A percentile compares a stretch with the other conserved stretches of the same genome.
These are phyloP conservation scores for Oceanodroma tethys DNA, from an alignment of 2,113 vertebrate genomes.

Conservation along the genomic window DNA sequence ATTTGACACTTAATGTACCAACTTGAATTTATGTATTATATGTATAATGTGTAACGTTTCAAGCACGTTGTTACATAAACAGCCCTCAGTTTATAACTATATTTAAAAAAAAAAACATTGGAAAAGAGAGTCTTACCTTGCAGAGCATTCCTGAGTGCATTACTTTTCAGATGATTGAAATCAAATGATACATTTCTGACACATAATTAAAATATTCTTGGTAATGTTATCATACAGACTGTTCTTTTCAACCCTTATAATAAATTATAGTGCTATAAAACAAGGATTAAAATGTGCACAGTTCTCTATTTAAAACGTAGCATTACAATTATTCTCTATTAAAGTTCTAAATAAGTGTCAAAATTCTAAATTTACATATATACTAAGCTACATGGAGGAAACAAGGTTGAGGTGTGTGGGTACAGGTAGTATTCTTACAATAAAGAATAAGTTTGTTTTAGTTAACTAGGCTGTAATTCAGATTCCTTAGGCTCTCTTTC, in stretches of 20 bases:
- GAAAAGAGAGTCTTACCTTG: not conserved
- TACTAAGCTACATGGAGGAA: not conserved
- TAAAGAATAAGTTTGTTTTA: not conserved
- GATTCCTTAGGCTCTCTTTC: not conserved
- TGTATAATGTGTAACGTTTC: not conserved
- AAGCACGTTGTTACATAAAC: not conserved
- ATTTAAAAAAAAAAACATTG: not conserved
- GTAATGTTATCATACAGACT: not conserved
- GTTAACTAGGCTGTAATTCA: not conserved
- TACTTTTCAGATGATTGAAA: not conserved
- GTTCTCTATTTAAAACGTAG: not conserved
- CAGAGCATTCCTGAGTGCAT: not conserved
- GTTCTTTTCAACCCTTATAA: not conserved
- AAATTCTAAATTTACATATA: not conserved
- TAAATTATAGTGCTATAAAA: not conserved
- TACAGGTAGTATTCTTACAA: too few species aligned
- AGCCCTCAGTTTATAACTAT: not conserved
- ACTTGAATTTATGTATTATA: not conserved
- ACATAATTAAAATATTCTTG: conserved; percentile 17
- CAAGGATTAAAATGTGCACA: not conserved
- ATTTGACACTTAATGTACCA: not conserved
- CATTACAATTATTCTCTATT: not conserved
- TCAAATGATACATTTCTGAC: not conserved
- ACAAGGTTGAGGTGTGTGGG: not conserved
- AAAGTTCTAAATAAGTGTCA: not conserved